Evolutionary conservation across 92 coral and sea anemone genomes (phyloP).

Genomic region (Bergia puertoricense): DNA sequence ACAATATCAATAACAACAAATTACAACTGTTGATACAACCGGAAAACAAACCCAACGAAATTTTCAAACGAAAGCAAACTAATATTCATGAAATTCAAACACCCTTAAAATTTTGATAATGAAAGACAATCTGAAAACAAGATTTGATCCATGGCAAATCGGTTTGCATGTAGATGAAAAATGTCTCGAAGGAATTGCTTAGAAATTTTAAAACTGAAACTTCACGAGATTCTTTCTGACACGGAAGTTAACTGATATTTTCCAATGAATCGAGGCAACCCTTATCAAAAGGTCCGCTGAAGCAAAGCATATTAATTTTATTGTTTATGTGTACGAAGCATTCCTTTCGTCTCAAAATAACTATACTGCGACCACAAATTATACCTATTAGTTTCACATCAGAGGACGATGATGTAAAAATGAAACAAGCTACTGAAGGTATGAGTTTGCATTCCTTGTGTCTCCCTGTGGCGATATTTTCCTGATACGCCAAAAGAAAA

Average conservation of each 20-base stretch:
- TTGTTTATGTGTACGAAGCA: background rate
- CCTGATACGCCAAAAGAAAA: background rate
- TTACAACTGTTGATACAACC: background rate
- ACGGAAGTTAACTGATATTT: background rate
- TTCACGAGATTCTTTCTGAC: background rate
- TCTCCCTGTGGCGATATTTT: background rate
- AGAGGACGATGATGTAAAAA: background rate
- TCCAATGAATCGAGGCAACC: background rate
- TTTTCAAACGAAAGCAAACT: background rate
- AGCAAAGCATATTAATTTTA: too few species aligned
- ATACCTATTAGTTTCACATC: background rate
- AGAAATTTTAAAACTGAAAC: too few species aligned
- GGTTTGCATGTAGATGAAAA: too few species aligned
- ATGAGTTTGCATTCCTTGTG: background rate
- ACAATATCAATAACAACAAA: too few species aligned
- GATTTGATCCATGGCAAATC: background rate
- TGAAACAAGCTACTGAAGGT: background rate
- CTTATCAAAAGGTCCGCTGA: background rate
- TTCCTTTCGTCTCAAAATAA: background rate
- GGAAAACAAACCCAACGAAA: background rate
- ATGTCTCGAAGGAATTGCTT: background rate
- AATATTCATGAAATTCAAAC: background rate
- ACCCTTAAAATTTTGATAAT: too few species aligned
- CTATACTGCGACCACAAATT: background rate
- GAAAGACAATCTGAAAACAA: too few species aligned